Evolutionary conservation across 2,113 vertebrate genomes (phyloP), one percentile per base, ranked within the genome.

Genomic region (Morone saxatilis): DNA sequence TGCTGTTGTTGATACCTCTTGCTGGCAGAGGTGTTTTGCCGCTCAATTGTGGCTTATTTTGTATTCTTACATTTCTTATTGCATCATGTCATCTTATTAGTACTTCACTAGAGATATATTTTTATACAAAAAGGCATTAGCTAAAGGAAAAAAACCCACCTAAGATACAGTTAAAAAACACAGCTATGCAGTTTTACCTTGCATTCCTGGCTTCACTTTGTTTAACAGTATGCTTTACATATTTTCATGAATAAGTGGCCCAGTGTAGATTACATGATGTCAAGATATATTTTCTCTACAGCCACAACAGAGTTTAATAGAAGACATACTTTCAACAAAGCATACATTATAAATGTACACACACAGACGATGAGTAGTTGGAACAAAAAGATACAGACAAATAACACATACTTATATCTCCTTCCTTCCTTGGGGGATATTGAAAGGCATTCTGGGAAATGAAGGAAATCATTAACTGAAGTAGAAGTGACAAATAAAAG

Each of bases 181-280:
- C 60, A 83, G 72, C 85, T 86, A 88, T 87, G 80, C 76, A 89
- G 81, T 77, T 86, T 65, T 59, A 69, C 48, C 40, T 74, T 71
- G 54, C 77, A 90, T 88, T 87, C 79, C 79, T 74, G 59, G 63
- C 47, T 81, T 84, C 22, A 57, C 59, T 86, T 78, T 74, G 45
- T 78, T 59, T n/a, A 57, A 54, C 16, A 10, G 25, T 61, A 50
- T 45, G 41, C 31, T 77, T 9, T 66, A 72, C 40, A 65, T 62
- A 56, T 73, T 73, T 61, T 76, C 31, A 53, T 65, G 17, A 47
- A 17, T 7, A 53, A 22, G 25, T 74, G 41, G 76, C 57, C 71
- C 67, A 74, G 78, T 2, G n/a, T 76, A 22, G 40, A 78, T 50
- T 40, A 43, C 25, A 76, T 71, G 38, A 83, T 71, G 54, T 85